These are phyloP conservation scores for Phenacoccus solenopsis DNA, from an alignment of 1,140 invertebrate species.

Conservation along the genomic window DNA sequence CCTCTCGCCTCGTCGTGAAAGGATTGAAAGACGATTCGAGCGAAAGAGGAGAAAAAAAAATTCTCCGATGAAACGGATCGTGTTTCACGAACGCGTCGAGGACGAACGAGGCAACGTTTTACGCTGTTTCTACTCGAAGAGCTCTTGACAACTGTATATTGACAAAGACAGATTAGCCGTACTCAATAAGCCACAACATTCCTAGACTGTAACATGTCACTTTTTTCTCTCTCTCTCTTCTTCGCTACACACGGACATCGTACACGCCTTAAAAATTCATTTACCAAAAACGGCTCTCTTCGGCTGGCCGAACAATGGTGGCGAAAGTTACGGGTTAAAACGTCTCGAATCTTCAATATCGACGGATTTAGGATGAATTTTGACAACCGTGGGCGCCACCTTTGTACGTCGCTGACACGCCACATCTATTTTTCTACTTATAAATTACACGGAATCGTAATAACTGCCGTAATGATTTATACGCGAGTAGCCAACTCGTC, in stretches of 20 bases:
- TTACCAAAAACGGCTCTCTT: neutral
- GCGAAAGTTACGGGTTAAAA: neutral
- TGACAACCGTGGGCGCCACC: neutral
- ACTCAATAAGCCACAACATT: neutral
- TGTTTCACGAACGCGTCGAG: no score
- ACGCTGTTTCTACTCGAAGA: neutral
- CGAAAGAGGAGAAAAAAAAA: no score
- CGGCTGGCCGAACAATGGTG: neutral
- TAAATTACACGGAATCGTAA: no score
- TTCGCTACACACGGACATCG: neutral
- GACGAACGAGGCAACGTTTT: no score
- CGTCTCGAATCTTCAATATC: neutral
- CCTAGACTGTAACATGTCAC: neutral
- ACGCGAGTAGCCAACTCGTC: no score
- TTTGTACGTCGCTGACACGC: no score
- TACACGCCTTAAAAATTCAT: neutral
- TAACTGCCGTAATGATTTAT: no score
- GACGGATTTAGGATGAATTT: neutral
- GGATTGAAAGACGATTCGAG: no score
- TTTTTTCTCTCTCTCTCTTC: conserved; percentile 23
- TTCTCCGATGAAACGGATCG: no score
- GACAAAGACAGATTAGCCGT: neutral
- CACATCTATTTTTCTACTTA: no score
- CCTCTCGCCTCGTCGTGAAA: no score
- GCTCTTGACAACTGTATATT: neutral